These are phyloP conservation scores for Myrmophylax atrothorax DNA, from an alignment of 2,113 vertebrate species.

Conservation along the genomic window DNA sequence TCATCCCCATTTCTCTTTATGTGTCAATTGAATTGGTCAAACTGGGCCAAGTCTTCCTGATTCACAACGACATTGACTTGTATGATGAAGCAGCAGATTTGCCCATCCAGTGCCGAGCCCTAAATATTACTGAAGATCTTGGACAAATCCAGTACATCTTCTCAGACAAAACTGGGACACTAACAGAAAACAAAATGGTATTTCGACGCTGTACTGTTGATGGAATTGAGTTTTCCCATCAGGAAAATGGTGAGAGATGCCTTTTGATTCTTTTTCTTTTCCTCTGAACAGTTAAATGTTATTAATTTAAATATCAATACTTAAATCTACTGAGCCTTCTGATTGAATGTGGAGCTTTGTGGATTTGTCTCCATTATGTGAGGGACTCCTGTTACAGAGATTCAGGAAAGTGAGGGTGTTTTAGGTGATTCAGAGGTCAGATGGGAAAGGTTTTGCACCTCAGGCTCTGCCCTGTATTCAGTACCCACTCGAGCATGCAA, in stretches of 20 bases:
- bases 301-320: background rate
- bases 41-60: constrained; percentile 78
- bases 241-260: constrained; percentile 76
- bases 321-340: background rate
- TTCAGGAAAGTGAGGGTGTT: background rate
- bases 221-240: constrained; percentile 81
- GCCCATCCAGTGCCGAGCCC: constrained; percentile 77
- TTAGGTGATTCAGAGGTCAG: background rate
- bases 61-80: constrained; percentile 80
- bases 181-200: constrained; percentile 86
- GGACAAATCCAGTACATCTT: constrained; percentile 84
- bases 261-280: background rate
- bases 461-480: background rate
- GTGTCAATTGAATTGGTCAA: constrained; percentile 83
- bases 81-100: constrained; percentile 76
- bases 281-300: background rate
- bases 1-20: constrained; percentile 83
- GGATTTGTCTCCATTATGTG: background rate
- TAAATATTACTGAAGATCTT: constrained; percentile 82
- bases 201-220: constrained; percentile 79
- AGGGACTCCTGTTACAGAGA: background rate
- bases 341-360: background rate
- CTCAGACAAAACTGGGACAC: constrained; percentile 84
- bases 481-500: background rate
- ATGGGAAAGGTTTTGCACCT: background rate